These are phyloP conservation scores for Leucophenga montana DNA, from an alignment of 2,888 invertebrate genomes.

Conservation along the genomic window DNA sequence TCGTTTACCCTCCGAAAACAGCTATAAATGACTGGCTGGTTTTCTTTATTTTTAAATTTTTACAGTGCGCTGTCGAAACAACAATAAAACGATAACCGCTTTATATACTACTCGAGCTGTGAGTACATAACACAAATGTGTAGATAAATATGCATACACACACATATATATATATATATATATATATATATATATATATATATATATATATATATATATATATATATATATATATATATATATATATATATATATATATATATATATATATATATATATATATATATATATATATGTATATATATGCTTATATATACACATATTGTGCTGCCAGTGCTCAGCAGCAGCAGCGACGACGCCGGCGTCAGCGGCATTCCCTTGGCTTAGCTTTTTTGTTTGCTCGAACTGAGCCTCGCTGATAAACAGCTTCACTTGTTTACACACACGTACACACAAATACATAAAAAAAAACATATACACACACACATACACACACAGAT, in stretches of 20 bases:
- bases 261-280: not conserved
- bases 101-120: conserved; percentile 1
- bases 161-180: not conserved
- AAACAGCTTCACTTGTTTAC: conserved; percentile 26
- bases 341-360: too few species aligned
- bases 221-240: not conserved
- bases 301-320: not conserved
- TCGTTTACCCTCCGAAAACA: too few species aligned
- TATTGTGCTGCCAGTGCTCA: too few species aligned
- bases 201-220: too few species aligned
- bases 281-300: too few species aligned
- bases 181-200: not conserved
- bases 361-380: conserved; percentile 5
- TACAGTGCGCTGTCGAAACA: not conserved
- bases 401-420: conserved; percentile 16
- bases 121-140: not conserved
- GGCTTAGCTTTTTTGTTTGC: conserved; percentile 17
- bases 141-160: not conserved
- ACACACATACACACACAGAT: not conserved
- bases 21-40: too few species aligned
- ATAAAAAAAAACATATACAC: too few species aligned
- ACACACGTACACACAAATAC: not conserved
- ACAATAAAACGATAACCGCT: conserved; percentile 6
- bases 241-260: too few species aligned
- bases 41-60: too few species aligned